phyloP scores from a whole-genome alignment of 2,888 invertebrate genomes.

The Plebejus melissa region DNA sequence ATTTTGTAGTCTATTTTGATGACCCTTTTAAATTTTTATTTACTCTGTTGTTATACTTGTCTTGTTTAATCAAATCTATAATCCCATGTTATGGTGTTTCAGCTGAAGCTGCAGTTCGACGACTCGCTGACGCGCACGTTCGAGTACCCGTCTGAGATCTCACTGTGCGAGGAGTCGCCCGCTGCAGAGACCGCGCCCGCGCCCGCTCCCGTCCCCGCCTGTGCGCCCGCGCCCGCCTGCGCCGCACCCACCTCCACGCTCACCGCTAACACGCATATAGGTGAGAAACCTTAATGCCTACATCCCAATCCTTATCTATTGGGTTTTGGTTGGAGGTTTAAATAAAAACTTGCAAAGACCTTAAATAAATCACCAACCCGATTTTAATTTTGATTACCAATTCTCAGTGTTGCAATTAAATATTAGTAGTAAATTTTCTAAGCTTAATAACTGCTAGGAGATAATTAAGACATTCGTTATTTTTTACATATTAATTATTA shows the following conservation, averaged over 20 bases:
- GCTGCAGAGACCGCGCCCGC: slow-evolving; percentile 34
- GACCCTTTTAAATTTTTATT: no score
- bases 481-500: not conserved
- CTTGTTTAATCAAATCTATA: not conserved
- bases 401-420: no score
- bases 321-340: no score
- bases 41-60: not conserved
- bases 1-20: no score
- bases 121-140: slow-evolving; percentile 92
- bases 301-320: not conserved
- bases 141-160: slow-evolving; percentile 96
- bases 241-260: slow-evolving; percentile 53
- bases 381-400: no score
- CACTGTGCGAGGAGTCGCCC: slow-evolving; percentile 81
- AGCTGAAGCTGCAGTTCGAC: slow-evolving; percentile 94
- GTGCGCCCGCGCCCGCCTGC: slow-evolving; percentile 34
- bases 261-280: slow-evolving; percentile 62
- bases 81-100: slow-evolving; percentile 45
- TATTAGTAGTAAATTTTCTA: no score
- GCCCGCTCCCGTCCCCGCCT: slow-evolving; percentile 35
- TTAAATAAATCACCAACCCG: no score
- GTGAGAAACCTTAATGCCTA: slow-evolving; percentile 40
- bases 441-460: not conserved
- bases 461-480: not conserved
- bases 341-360: no score